Percentiles rank a stretch among this genome's conserved stretches.
Evolutionary conservation across 2,888 invertebrate species (phyloP).

Genomic region (Ethmia dodecea): DNA sequence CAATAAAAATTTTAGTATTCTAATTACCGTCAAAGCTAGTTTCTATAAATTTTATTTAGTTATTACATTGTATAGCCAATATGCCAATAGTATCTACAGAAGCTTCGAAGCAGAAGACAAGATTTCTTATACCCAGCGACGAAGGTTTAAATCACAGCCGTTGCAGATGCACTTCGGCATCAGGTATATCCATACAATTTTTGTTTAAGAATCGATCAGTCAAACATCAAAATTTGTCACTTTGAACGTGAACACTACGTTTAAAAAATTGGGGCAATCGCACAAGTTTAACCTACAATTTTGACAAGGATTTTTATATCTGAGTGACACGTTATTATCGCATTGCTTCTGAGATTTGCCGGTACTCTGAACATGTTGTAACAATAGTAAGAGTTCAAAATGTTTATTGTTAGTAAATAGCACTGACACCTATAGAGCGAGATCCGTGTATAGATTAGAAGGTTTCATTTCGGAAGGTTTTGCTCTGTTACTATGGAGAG

Average conservation of each 20-base stretch:
- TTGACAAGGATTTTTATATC: background rate
- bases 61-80: constrained; percentile 25
- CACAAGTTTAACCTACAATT: constrained; percentile 25
- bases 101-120: constrained; percentile 33
- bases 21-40: constrained; percentile 9
- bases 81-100: constrained; percentile 36
- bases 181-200: constrained; percentile 55
- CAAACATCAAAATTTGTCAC: constrained; percentile 26
- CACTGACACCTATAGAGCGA: constrained; percentile 41
- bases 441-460: constrained; percentile 43
- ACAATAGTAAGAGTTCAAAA: constrained; percentile 14
- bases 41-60: constrained; percentile 1
- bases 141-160: constrained; percentile 65
- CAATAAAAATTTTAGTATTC: constrained; percentile 1
- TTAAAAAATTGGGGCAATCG: constrained; percentile 23
- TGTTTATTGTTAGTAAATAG: constrained; percentile 22
- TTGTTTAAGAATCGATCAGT: constrained; percentile 38
- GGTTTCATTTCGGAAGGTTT: constrained; percentile 62
- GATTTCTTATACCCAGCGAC: constrained; percentile 56
- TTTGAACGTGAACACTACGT: constrained; percentile 30
- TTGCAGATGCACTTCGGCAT: constrained; percentile 64
- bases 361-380: constrained; percentile 29
- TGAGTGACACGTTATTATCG: constrained; percentile 53
- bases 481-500: constrained; percentile 56
- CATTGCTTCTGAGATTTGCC: constrained; percentile 44